phyloP scores from a whole-genome alignment of 2,113 vertebrate species.

The Sylvilagus bachmani region DNA sequence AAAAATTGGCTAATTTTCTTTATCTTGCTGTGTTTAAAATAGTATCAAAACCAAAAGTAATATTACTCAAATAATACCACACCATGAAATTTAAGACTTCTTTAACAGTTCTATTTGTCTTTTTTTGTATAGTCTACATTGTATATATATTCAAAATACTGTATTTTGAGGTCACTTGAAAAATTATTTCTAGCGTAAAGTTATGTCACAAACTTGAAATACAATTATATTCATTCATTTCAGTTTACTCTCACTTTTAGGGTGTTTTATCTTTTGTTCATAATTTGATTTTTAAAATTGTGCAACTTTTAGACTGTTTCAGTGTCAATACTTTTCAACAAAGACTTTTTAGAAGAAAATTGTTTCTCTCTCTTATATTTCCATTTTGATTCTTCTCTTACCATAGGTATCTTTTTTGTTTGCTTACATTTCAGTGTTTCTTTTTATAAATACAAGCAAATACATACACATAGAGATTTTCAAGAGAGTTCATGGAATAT shows the following conservation, averaged over 20 bases:
- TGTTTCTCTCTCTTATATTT: background rate
- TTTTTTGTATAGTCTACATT: background rate
- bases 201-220: background rate
- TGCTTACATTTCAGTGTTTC: background rate
- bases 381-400: background rate
- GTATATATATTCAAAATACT: too few species aligned
- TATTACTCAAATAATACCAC: background rate
- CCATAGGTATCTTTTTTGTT: background rate
- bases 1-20: background rate
- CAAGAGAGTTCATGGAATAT: too few species aligned
- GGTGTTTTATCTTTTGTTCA: background rate
- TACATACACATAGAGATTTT: background rate
- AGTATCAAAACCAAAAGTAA: background rate
- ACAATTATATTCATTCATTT: background rate
- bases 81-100: background rate
- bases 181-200: background rate
- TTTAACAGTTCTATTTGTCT: background rate
- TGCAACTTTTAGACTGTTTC: background rate
- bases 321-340: background rate
- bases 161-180: too few species aligned
- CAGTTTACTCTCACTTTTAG: background rate
- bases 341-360: background rate
- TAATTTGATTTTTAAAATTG: constrained; percentile 34
- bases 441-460: background rate
- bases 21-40: background rate